Evolutionary conservation across 2,888 invertebrate genomes (phyloP), one percentile per base, ranked within the genome.

Genomic region (Himalopsyche japonica): DNA sequence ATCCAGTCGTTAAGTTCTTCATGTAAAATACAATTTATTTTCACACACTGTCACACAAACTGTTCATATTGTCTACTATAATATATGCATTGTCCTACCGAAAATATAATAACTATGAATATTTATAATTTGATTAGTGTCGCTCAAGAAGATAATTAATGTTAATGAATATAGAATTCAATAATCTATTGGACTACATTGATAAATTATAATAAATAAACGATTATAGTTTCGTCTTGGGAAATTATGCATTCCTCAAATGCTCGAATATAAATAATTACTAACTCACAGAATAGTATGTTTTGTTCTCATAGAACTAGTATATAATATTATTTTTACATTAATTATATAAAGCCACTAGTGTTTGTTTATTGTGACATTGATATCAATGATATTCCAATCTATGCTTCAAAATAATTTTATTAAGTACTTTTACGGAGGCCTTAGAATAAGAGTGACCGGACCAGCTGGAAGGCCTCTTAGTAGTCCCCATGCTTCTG

Each of bases 401-500:
- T 70, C 24, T 70, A 70, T 15, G 43, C 43, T 43, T 43, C 43
- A 15, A 43, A 43, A 43, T 43, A 4, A 43, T 3, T 43, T 43
- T 37, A 15, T 15, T 15, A 7, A 12, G 5, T 32, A 37, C 20
- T 77, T 43, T 83, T 85, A 87, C 92, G 96, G 57, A 88, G 92
- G 86, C 88, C 89, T 90, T 86, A 92, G 90, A 84, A 92, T 90
- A 85, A 97, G 91, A 87, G 93, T 93, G 87, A 97, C 95, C 89
- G 95, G 94, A 83, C 98, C 98, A 89, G 97, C 95, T 82, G 97
- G 96, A 87, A 98, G 91, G 88, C 96, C 96, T 91, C 98, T 98
- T 92, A 98, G 95, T 86, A 96, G 94, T 88, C 96, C 96, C 98
- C 98, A 98, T 82, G 97, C 98, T 91, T 98, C 97, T 88, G 97